These are phyloP conservation scores for Megalops cyprinoides DNA, from an alignment of 2,797 vertebrate genomes.

Conservation along the genomic window DNA sequence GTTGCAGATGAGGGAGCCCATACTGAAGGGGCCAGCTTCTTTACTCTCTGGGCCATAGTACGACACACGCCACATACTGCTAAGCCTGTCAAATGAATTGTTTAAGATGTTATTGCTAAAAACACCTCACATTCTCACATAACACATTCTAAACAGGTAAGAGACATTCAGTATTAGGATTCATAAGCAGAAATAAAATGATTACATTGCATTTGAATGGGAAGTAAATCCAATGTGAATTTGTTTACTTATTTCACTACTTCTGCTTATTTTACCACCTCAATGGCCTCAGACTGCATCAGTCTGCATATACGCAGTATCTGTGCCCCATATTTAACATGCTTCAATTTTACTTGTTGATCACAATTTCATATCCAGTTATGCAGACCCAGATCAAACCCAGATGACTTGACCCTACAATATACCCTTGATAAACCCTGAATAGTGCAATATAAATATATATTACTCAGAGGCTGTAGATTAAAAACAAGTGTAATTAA, in stretches of 20 bases:
- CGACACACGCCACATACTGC: too few relatives aligned
- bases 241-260: too few relatives aligned
- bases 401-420: too few relatives aligned
- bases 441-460: too few relatives aligned
- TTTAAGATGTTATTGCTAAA: not conserved
- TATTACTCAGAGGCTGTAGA: too few relatives aligned
- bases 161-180: not conserved
- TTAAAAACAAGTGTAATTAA: too few relatives aligned
- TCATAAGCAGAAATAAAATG: too few relatives aligned
- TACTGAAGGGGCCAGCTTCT: not conserved
- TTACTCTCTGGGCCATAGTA: not conserved
- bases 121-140: not conserved
- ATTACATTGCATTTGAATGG: too few relatives aligned
- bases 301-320: not conserved
- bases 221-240: too few relatives aligned
- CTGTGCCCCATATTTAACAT: not conserved
- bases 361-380: not conserved
- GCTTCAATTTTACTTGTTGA: not conserved
- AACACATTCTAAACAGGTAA: not conserved
- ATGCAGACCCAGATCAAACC: too few relatives aligned
- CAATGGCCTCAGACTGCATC: not conserved
- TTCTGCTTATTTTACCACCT: too few relatives aligned
- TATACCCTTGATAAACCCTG: too few relatives aligned
- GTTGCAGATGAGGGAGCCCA: not conserved
- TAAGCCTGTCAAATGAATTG: not conserved